A percentile compares a stretch with the other conserved stretches of the same genome.
Conservation (phyloP, 2,888 invertebrate species). For the Eristalis pertinax region DNA sequence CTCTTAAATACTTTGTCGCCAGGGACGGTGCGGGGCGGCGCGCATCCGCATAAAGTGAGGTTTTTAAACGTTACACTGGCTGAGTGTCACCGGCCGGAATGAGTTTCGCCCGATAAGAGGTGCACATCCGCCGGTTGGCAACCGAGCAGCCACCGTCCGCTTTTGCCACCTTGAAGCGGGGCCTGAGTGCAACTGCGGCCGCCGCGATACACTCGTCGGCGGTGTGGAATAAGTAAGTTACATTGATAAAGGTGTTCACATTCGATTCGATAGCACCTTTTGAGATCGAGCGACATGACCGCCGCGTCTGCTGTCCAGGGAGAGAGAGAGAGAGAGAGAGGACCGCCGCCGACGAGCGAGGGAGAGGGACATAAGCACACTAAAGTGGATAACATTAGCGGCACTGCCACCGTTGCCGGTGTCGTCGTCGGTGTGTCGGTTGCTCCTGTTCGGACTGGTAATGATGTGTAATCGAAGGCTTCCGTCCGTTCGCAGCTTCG, state of each 20-base stretch:
- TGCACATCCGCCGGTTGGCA: background rate
- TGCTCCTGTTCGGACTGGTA: slow-evolving; percentile 68
- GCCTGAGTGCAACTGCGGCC: slow-evolving; percentile 6
- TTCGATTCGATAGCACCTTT: slow-evolving; percentile 73
- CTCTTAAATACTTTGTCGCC: slow-evolving; percentile 53
- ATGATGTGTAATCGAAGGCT: slow-evolving; percentile 71
- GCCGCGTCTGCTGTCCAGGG: slow-evolving; percentile 37
- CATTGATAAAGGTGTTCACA: slow-evolving; percentile 73
- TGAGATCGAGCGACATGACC: slow-evolving; percentile 72
- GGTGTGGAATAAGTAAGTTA: slow-evolving; percentile 70
- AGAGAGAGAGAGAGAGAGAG: slow-evolving; percentile 18
- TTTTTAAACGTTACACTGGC: slow-evolving; percentile 67
- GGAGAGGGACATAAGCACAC: slow-evolving; percentile 34
- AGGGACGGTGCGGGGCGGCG: slow-evolving; percentile 17
- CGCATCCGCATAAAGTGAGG: slow-evolving; percentile 59
- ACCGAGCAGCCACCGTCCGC: slow-evolving; percentile 23
- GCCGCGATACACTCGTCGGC: background rate
- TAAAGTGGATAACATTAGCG: slow-evolving; percentile 71
- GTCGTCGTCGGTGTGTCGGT: slow-evolving; percentile 31
- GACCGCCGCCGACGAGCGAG: background rate
- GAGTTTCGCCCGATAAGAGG: slow-evolving; percentile 65
- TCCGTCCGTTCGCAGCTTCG: slow-evolving; percentile 35
- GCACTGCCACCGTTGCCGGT: slow-evolving; percentile 43
- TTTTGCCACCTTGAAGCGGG: slow-evolving; percentile 67
- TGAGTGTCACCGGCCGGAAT: slow-evolving; percentile 69